Percentiles rank a stretch among this genome's conserved stretches.
Conservation (phyloP, 2,888 invertebrate species). For the Allacma fusca region DNA sequence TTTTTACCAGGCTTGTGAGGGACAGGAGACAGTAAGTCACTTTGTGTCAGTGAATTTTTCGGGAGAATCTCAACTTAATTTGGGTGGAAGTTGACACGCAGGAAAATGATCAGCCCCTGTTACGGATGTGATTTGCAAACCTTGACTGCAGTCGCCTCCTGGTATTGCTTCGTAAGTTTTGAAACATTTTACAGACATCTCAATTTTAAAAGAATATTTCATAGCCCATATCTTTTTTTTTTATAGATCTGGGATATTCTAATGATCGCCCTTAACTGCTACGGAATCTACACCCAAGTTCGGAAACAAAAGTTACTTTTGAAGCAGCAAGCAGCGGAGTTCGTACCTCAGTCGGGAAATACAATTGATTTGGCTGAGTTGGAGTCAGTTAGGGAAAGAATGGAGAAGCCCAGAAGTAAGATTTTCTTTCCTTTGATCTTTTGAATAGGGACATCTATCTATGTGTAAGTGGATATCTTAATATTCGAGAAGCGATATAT, state of each 20-base stretch:
- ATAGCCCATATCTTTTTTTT: not conserved
- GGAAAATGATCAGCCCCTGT: conserved; percentile 33
- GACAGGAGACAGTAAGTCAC: not conserved
- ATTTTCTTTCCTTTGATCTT: not conserved
- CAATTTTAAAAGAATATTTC: too few relatives aligned
- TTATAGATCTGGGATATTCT: conserved; percentile 33
- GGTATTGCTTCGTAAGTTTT: conserved; percentile 37
- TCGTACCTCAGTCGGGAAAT: conserved; percentile 34
- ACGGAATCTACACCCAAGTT: conserved; percentile 30
- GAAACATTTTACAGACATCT: not conserved
- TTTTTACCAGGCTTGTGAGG: not conserved
- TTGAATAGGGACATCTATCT: not conserved
- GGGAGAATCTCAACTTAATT: too few relatives aligned
- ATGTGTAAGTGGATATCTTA: too few relatives aligned
- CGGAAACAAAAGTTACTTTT: conserved; percentile 22
- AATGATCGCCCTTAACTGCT: conserved; percentile 28
- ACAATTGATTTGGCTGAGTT: conserved; percentile 35
- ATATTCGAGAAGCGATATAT: too few relatives aligned
- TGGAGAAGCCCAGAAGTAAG: conserved; percentile 37
- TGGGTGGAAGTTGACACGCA: not conserved
- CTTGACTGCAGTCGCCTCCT: conserved; percentile 19
- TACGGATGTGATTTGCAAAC: conserved; percentile 37
- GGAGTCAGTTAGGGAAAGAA: conserved; percentile 20
- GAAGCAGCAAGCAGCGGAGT: conserved; percentile 32
- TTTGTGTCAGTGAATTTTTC: not conserved